A percentile compares a stretch with the other conserved stretches of the same genome.
phyloP scores from a whole-genome alignment of 2,888 invertebrate genomes.

The Nomada ruficornis region DNA sequence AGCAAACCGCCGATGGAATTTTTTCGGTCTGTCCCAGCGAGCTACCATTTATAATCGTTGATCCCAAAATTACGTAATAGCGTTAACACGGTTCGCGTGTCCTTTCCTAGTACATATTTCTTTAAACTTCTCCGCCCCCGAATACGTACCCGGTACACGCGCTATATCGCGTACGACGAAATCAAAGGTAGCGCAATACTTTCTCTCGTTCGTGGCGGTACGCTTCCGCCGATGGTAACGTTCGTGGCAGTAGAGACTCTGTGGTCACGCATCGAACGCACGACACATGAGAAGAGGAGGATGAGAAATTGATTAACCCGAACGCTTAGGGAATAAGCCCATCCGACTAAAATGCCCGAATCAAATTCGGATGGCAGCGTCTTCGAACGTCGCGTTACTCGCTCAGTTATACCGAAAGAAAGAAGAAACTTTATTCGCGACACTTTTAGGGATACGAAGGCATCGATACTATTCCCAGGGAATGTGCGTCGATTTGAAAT shows the following conservation, averaged over 20 bases:
- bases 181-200: not conserved
- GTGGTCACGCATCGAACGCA: slow-evolving; percentile 37
- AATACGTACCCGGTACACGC: not conserved
- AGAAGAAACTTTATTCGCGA: slow-evolving; percentile 11
- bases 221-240: slow-evolving; percentile 27
- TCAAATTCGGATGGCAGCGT: too few species aligned
- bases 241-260: slow-evolving; percentile 57
- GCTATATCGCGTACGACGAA: slow-evolving; percentile 10
- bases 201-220: slow-evolving; percentile 26
- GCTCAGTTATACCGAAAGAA: not conserved
- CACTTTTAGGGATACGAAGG: slow-evolving; percentile 46
- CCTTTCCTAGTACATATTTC: not conserved
- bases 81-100: slow-evolving; percentile 36
- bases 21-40: not conserved
- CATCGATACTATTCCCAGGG: slow-evolving; percentile 36
- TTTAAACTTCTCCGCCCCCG: slow-evolving; percentile 18
- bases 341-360: not conserved
- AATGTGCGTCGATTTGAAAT: slow-evolving; percentile 50
- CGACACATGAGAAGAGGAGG: slow-evolving; percentile 34
- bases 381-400: not conserved
- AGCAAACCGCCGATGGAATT: not conserved
- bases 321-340: slow-evolving; percentile 32
- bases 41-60: slow-evolving; percentile 56
- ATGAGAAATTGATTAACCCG: slow-evolving; percentile 2
- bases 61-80: slow-evolving; percentile 59